phyloP scores from a whole-genome alignment of 1,140 invertebrate species.

The Cydia strobilella region DNA sequence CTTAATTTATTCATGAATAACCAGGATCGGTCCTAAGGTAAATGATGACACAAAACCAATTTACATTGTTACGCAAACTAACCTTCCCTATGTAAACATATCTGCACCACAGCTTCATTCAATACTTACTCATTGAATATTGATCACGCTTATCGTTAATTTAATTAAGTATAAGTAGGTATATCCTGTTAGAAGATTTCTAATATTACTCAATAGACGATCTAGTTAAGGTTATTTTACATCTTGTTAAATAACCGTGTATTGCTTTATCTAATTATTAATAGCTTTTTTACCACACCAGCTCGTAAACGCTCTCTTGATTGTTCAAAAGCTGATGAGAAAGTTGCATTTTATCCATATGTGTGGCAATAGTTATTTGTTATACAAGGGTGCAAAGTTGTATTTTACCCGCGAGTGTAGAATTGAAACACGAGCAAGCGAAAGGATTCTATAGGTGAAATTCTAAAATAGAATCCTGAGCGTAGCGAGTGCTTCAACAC shows the following conservation, averaged over 20 bases:
- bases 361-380: no score
- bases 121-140: conserved; percentile 27
- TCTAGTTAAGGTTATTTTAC: conserved; percentile 11
- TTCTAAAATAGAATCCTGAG: no score
- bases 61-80: conserved; percentile 32
- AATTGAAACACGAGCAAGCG: no score
- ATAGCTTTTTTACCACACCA: not conserved
- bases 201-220: conserved; percentile 17
- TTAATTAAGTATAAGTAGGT: not conserved
- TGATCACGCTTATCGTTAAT: conserved; percentile 26
- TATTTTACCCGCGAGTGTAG: no score
- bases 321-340: no score
- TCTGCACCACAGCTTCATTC: conserved; percentile 17
- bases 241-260: not conserved
- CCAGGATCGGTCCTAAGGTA: not conserved
- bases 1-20: conserved; percentile 30
- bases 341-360: no score
- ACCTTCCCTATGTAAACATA: conserved; percentile 16
- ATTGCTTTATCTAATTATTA: not conserved
- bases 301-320: no score
- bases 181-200: conserved; percentile 30
- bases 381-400: no score
- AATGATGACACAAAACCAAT: conserved; percentile 27
- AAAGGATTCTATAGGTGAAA: no score
- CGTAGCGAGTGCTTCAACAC: no score